Base-by-base conservation (phyloP, 92 coral and sea anemone species). In the Hydrozoanthus gracilis region DNA sequence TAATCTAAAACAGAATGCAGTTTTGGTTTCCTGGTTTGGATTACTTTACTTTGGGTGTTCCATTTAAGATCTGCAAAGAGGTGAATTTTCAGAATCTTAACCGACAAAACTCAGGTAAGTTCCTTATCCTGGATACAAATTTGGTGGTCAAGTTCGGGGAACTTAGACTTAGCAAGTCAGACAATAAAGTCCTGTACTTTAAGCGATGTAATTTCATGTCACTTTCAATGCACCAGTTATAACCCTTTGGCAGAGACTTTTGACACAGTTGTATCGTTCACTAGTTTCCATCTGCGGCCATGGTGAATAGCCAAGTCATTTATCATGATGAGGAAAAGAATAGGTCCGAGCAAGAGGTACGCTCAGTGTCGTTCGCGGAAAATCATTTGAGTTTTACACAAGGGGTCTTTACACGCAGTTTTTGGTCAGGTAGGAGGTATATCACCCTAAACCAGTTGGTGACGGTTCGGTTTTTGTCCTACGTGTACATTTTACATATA, bases 161-260 rank as follows among this genome's bases (percentile, higher is more conserved):
- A 64, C 2, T 64, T 35, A 27, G 39, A 0, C 69, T 64, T 14
- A 64, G 69, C 20, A 64, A 64, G 68, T 39, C 82, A 76, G 48
- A 73, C 45, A 45, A 75, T 76, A 17, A 75, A 20, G 64, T 86
- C 89, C 64, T 86, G 62, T 84, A 86, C 62, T 77, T 76, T 58
- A 20, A 46, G 46, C 46, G 45, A 67, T 67, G 20, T 67, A 20
- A 46, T 46, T 67, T 18, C 2, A 67, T 20, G 35, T 20, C 44
- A 67, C 18, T 67, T 67, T 67, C 72, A 67, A 67, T 67, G 72
- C 72, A 67, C 13, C 72, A 67, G 72, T 67, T 67, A 67, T 67
- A 44, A 44, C 7, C 62, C 44, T 74, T 86, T 75, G 7, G 44
- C 71, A 58, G 61, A 56, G 45, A 18, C 72, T 18, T 67, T 13